Percentiles rank a stretch among this genome's conserved stretches.
These are phyloP conservation scores for Aythya baeri DNA, from an alignment of 2,113 vertebrate genomes.

Conservation along the genomic window DNA sequence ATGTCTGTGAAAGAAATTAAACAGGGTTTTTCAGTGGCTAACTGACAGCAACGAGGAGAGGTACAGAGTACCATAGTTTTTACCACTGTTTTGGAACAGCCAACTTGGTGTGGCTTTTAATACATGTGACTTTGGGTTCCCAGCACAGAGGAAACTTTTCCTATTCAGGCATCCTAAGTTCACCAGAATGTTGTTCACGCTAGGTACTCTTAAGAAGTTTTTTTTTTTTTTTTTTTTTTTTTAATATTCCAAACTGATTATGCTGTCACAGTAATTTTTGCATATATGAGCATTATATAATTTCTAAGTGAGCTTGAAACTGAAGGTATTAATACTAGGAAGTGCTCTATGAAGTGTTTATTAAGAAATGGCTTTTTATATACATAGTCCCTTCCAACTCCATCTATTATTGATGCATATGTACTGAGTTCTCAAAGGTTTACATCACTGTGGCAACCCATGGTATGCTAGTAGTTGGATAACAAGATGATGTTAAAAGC, in stretches of 20 bases:
- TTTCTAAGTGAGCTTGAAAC: background rate
- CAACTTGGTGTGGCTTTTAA: background rate
- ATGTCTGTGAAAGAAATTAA: background rate
- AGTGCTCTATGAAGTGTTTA: background rate
- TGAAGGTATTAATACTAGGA: background rate
- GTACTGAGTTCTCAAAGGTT: background rate
- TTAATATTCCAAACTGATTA: background rate
- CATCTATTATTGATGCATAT: background rate
- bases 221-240: background rate
- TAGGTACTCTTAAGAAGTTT: background rate
- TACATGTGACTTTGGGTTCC: background rate
- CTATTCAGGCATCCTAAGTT: background rate
- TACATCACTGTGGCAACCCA: background rate
- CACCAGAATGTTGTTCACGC: fast-evolving
- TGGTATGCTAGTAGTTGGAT: background rate
- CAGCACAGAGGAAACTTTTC: background rate
- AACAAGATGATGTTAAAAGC: background rate
- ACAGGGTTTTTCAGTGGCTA: background rate
- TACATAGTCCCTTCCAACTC: background rate
- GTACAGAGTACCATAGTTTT: background rate
- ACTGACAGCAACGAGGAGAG: background rate
- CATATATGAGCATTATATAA: background rate
- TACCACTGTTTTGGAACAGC: background rate
- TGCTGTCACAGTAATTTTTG: background rate
- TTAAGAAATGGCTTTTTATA: background rate